Base-by-base conservation (phyloP, 2,113 vertebrate species). In the Girardinichthys multiradiatus region DNA sequence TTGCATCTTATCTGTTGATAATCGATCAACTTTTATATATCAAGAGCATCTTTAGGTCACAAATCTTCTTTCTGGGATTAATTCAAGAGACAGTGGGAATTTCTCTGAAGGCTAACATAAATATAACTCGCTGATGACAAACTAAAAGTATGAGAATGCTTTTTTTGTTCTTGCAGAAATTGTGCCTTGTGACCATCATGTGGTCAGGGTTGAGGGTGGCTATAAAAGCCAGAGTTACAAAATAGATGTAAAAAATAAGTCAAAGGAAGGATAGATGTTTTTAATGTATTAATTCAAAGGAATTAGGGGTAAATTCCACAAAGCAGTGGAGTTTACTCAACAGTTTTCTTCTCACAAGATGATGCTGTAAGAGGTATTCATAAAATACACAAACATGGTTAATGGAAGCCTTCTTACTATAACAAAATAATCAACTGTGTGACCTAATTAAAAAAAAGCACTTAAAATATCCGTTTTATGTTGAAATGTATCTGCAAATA, bases 121-220 rank as follows among this genome's bases (percentile, higher is more conserved):
- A 86, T 88, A 83, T 80, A 88, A 83, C 72, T 63, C 45, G 48
- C 68, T 72, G 39, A 59, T 74, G 70, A 83, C 77, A 83, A 71
- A 28, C 1, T 39, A 30, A 9, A 30, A 21, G 60, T 27, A 33
- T 68, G 64, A 74, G 68, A 54, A 54, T 24, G 24, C n/a, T 8
- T 4, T 9, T 24, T 48, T 11, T 54, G 2, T 54, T 57, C 65
- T 29, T 19, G 59, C 78, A 80, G 77, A 76, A 77, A 85, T 59
- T 72, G 64, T 57, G 80, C 73, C 91, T 91, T 86, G 87, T 93
- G 91, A 93, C 91, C 80, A 78, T 93, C 93, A 94, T 90, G 90
- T 87, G 89, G 70, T 69, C 24, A 48, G 58, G 79, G 70, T 37
- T 1, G 19, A 45, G 74, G 81, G 37, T 72, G 79, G 69, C 57